Conservation (phyloP, 2,113 vertebrate species). For the Oreocharis arfaki region DNA sequence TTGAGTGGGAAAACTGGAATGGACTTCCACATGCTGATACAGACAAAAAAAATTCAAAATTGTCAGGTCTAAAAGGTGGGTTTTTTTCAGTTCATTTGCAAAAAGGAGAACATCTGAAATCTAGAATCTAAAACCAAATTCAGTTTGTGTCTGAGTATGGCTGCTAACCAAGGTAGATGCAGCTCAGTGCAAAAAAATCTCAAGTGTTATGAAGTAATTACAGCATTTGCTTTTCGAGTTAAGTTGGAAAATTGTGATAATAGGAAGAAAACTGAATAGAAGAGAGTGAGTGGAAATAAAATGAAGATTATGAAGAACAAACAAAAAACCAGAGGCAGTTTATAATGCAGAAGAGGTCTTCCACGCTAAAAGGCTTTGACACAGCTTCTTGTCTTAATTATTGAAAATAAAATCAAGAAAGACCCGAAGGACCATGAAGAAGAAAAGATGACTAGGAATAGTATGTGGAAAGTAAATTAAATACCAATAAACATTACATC, state of each 20-base stretch:
- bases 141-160: neutral
- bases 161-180: neutral
- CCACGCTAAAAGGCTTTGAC: neutral
- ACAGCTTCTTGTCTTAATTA: neutral
- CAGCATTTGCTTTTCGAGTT: neutral
- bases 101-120: neutral
- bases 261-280: neutral
- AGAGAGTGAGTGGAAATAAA: neutral
- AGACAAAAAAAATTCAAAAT: neutral
- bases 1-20: neutral
- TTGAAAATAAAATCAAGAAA: neutral
- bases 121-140: neutral
- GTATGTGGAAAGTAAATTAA: neutral
- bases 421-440: neutral
- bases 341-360: neutral
- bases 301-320: neutral
- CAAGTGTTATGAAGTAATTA: neutral
- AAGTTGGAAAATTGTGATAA: neutral
- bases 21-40: neutral
- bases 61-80: rapidly evolving
- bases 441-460: neutral
- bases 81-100: rapidly evolving
- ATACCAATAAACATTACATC: neutral
- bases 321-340: rapidly evolving
- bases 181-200: neutral